phyloP scores from a whole-genome alignment of 53 echinoderm and acorn worm species.

The Luidia sarsii region DNA sequence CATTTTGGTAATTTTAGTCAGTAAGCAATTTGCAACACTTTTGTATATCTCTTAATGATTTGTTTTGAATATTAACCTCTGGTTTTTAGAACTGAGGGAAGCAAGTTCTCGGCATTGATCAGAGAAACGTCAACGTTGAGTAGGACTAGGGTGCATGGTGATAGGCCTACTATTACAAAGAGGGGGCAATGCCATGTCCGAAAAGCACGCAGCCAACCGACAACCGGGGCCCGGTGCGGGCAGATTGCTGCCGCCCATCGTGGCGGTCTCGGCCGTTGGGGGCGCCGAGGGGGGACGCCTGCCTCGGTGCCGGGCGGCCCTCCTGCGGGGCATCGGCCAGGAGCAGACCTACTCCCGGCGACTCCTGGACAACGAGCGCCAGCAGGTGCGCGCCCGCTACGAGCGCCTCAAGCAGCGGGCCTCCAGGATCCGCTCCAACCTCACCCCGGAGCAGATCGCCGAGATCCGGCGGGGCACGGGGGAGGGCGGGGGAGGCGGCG shows the following conservation, averaged over 20 bases:
- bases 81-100: neutral
- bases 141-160: no score
- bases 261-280: neutral
- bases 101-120: neutral
- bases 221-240: conserved; percentile 19
- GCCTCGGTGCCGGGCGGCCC: neutral
- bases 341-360: conserved; percentile 40
- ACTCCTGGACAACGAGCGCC: conserved; percentile 36
- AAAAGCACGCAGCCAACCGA: conserved; percentile 15
- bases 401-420: conserved; percentile 35
- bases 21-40: no score
- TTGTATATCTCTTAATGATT: no score
- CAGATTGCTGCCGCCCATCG: conserved; percentile 25
- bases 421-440: conserved; percentile 32
- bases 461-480: conserved; percentile 10
- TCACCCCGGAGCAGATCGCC: conserved; percentile 44
- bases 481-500: neutral
- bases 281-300: neutral
- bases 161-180: no score
- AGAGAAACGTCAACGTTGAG: no score
- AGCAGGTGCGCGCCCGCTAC: conserved; percentile 28
- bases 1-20: no score
- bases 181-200: no score
- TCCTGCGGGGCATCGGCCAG: conserved; percentile 21
- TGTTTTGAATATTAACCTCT: no score